Evolutionary conservation across 2,888 invertebrate species (phyloP).

Genomic region (Phaedon cochleariae): DNA sequence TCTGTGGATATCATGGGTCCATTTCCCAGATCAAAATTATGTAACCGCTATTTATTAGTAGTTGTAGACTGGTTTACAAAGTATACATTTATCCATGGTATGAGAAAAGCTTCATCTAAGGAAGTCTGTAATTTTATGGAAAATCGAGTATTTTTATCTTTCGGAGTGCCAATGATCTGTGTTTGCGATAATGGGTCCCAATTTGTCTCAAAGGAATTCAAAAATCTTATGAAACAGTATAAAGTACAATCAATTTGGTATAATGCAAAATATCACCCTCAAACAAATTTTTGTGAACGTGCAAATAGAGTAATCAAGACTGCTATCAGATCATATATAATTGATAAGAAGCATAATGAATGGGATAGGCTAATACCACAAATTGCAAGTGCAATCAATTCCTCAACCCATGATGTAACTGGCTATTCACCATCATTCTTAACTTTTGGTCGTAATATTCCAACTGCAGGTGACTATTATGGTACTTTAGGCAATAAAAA

Average conservation of each 20-base stretch:
- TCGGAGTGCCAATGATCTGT: conserved; percentile 28
- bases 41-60: conserved; percentile 28
- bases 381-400: too few relatives aligned
- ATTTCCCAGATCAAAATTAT: conserved; percentile 29
- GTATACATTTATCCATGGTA: background rate
- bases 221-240: conserved; percentile 32
- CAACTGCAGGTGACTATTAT: too few relatives aligned
- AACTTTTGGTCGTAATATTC: too few relatives aligned
- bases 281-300: conserved; percentile 11
- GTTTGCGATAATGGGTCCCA: conserved; percentile 28
- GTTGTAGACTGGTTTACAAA: conserved; percentile 18
- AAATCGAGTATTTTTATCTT: conserved; percentile 32
- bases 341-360: too few relatives aligned
- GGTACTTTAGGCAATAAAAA: too few relatives aligned
- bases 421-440: too few relatives aligned
- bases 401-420: too few relatives aligned
- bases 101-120: conserved; percentile 8
- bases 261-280: conserved; percentile 50
- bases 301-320: too few relatives aligned
- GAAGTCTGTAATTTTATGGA: conserved; percentile 29
- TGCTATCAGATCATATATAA: too few relatives aligned
- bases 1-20: conserved; percentile 33
- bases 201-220: conserved; percentile 28
- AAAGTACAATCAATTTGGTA: conserved; percentile 37
- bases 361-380: too few relatives aligned